Base-by-base conservation (phyloP, 2,797 vertebrate genomes). In the Coregonus ussuriensis region DNA sequence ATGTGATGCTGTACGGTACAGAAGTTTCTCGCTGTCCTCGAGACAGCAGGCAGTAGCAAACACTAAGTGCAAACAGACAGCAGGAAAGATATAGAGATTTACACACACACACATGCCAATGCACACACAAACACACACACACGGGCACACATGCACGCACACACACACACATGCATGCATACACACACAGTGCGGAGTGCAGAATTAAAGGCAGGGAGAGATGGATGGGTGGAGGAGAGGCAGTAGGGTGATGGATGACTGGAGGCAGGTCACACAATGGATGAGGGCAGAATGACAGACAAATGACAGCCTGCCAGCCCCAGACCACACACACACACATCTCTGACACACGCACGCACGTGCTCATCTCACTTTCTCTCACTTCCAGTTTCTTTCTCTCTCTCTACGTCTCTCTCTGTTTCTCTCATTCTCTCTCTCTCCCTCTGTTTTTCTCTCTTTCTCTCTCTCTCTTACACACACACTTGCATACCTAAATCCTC, bases 211-310 rank as follows among this genome's bases (percentile, higher is more conserved):
- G 84, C 76, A 84, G 86, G 75, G 85, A 73, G 25, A 84, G 91
- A 91, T 88, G 87, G 87, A 92, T 92, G 91, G 76, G 83, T 41
- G 81, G 56, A 33, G 74, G 41, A n/a, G 33, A 54, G 83, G 77
- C 79, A 69, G 56, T 79, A n/a, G 52, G 83, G 78, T 80, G 83
- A 88, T 85, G 73, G 86, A 89, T 90, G 88, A 84, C 87, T 90
- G 80, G 84, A 84, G 87, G 85, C 88, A 82, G 81, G 83, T 76
- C 79, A 80, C 41, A 41, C 88, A 88, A 87, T 86, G 79, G 86
- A 91, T 92, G 89, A 88, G 82, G 77, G 72, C 70, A 88, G 89
- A 91, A 85, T 81, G 77, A 69, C 68, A 84, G 88, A 88, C 87
- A 89, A 91, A 90, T 90, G 90, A 86, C 25, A 33, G 31, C 31